A percentile compares a stretch with the other conserved stretches of the same genome.
phyloP scores from a whole-genome alignment of 2,888 invertebrate species.

The Agrilus cyanescens region DNA sequence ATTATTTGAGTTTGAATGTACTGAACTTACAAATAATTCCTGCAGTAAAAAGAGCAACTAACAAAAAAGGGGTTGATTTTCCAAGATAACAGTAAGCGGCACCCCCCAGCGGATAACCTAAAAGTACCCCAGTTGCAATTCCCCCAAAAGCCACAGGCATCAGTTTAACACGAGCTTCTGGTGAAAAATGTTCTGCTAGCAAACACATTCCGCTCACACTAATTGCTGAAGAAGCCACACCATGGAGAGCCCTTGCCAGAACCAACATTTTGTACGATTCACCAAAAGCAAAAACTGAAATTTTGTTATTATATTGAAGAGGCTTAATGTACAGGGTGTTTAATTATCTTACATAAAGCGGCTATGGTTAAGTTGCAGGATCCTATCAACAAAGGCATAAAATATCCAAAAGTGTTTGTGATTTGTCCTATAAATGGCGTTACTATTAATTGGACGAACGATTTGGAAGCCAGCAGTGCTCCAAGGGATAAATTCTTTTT shows the following conservation, averaged over 20 bases:
- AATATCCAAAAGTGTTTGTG: conserved; percentile 53
- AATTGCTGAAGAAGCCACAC: conserved; percentile 68
- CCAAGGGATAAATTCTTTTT: conserved; percentile 58
- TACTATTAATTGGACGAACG: conserved; percentile 63
- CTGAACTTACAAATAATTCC: conserved; percentile 36
- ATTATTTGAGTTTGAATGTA: neutral
- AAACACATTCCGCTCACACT: conserved; percentile 73
- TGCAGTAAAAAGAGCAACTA: conserved; percentile 49
- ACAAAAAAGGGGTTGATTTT: conserved; percentile 61
- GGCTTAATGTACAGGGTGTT: neutral
- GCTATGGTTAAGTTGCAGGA: conserved; percentile 55
- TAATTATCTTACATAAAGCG: conserved; percentile 47
- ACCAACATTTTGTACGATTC: conserved; percentile 56
- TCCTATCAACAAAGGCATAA: conserved; percentile 55
- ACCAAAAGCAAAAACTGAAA: conserved; percentile 64
- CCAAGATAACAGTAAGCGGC: conserved; percentile 65
- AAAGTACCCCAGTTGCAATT: conserved; percentile 65
- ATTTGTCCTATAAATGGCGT: conserved; percentile 66
- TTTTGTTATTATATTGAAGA: conserved; percentile 6
- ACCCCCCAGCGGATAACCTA: conserved; percentile 74
- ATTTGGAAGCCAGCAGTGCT: conserved; percentile 61
- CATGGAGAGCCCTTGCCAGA: conserved; percentile 65
- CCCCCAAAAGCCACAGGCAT: conserved; percentile 76
- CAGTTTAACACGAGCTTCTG: conserved; percentile 48
- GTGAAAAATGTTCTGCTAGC: conserved; percentile 49